Evolutionary conservation across 2,888 invertebrate species (phyloP).

Genomic region (Nineta flava): DNA sequence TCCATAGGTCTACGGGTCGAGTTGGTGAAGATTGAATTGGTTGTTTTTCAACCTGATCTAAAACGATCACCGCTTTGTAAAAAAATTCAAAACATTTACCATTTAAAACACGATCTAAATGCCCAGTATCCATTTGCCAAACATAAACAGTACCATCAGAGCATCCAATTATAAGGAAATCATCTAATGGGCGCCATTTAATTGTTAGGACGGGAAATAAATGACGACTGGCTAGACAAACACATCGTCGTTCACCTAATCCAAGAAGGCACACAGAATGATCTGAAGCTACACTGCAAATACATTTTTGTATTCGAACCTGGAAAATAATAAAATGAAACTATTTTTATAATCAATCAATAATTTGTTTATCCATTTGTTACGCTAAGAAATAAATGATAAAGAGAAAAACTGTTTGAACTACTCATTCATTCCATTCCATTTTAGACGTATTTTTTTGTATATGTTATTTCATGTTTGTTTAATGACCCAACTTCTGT

Average conservation of each 20-base stretch:
- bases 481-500: too few relatives aligned
- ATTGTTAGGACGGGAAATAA: constrained; percentile 90
- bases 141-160: constrained; percentile 97
- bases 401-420: too few relatives aligned
- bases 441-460: too few relatives aligned
- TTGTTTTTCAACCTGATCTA: background rate
- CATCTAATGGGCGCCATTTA: constrained; percentile 93
- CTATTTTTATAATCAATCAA: too few relatives aligned
- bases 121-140: constrained; percentile 99
- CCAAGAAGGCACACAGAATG: constrained; percentile 93
- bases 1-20: too few relatives aligned
- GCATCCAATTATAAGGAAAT: constrained; percentile 94
- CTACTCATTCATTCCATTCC: too few relatives aligned
- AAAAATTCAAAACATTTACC: constrained; percentile 21
- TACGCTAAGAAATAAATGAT: background rate
- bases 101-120: constrained; percentile 87
- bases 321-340: constrained; percentile 32
- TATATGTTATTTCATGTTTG: too few relatives aligned
- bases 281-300: constrained; percentile 94
- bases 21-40: background rate
- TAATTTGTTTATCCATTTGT: background rate
- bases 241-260: constrained; percentile 82
- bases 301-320: constrained; percentile 82
- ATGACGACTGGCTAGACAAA: constrained; percentile 82
- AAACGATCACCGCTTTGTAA: background rate